Percentiles rank a stretch among this genome's conserved stretches.
phyloP scores from a whole-genome alignment of 2,113 vertebrate genomes.

The Corydoras sp. region DNA sequence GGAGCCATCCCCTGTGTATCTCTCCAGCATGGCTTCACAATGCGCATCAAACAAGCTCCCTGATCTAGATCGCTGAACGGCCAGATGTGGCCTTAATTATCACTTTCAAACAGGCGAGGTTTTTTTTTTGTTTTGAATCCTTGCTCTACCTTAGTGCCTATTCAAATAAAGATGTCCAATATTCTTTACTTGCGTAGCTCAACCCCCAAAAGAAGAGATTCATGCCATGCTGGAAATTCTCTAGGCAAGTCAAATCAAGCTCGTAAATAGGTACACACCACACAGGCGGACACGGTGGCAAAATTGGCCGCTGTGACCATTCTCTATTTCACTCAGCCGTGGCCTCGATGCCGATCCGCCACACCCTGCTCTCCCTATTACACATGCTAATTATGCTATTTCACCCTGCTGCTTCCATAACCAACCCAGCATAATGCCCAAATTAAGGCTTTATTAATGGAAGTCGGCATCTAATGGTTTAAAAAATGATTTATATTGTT shows the following conservation, averaged over 20 bases:
- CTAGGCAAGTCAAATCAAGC: constrained; percentile 7
- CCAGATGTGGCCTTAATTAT: constrained; percentile 34
- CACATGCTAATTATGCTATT: constrained; percentile 99
- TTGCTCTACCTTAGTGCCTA: constrained; percentile 19
- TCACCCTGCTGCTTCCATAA: constrained; percentile 99
- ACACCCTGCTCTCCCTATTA: constrained; percentile 95
- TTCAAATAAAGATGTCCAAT: constrained; percentile 11
- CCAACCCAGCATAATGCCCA: constrained; percentile 99
- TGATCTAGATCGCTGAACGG: constrained; percentile 4
- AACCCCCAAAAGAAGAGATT: constrained; percentile 1
- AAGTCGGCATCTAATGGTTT: constrained; percentile 99
- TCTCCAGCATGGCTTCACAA: constrained; percentile 26
- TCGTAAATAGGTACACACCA: constrained; percentile 15
- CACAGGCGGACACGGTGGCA: constrained; percentile 4
- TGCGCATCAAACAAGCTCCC: constrained; percentile 30
- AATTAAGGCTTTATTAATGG: constrained; percentile 99
- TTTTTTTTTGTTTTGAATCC: background rate
- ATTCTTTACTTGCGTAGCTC: background rate
- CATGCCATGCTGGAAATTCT: background rate
- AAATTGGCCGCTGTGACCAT: constrained; percentile 36
- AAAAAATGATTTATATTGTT: constrained; percentile 99
- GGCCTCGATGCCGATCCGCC: constrained; percentile 43
- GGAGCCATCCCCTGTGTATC: constrained; percentile 19
- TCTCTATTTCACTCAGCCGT: constrained; percentile 29
- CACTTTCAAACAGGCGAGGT: constrained; percentile 14